phyloP scores from a whole-genome alignment of 1,140 invertebrate genomes.

The Copidosoma floridanum region DNA sequence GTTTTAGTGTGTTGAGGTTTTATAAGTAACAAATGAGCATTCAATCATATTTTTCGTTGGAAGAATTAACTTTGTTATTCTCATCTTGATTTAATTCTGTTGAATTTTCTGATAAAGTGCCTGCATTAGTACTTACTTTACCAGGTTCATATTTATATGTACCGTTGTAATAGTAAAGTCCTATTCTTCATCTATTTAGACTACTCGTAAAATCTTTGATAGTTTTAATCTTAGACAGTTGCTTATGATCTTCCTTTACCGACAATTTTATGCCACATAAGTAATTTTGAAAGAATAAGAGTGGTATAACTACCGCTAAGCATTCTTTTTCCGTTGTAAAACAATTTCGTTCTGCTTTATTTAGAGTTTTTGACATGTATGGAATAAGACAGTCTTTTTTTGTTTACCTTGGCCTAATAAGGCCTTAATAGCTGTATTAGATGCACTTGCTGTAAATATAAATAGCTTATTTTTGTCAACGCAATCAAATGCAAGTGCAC shows the following conservation, averaged over 20 bases:
- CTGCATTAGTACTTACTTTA: not conserved
- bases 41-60: no score
- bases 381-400: not conserved
- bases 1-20: no score
- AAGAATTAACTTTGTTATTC: no score
- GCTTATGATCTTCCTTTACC: not conserved
- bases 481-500: no score
- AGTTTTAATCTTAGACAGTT: not conserved
- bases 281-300: not conserved
- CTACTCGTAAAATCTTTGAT: not conserved
- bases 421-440: no score
- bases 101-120: not conserved
- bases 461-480: no score
- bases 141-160: not conserved
- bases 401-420: no score
- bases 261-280: not conserved
- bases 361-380: not conserved
- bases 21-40: no score
- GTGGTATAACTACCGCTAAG: not conserved
- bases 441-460: no score
- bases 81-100: no score
- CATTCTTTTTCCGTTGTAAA: not conserved
- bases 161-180: no score
- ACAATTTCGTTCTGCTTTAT: not conserved
- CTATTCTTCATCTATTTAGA: not conserved